Conservation (phyloP, 2,113 vertebrate species). For the Nesoenas mayeri region DNA sequence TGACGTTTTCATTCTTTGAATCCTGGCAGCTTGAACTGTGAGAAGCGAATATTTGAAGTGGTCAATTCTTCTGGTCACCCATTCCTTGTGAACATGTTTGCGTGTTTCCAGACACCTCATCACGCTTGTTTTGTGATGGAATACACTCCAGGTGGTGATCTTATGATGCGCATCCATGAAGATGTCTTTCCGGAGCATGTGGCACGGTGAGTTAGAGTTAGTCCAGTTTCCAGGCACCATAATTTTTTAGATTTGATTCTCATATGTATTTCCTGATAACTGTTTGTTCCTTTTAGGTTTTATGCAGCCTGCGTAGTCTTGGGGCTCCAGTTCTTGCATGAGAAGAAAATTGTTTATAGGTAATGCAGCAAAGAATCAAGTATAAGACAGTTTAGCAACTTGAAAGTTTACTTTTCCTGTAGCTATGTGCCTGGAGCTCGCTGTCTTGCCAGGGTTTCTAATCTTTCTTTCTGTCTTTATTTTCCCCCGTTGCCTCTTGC, state of each 20-base stretch:
- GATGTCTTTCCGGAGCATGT: conserved; percentile 86
- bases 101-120: conserved; percentile 92
- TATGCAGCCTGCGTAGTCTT: conserved; percentile 92
- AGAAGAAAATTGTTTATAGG: conserved; percentile 95
- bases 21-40: conserved; percentile 87
- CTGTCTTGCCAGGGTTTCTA: not conserved
- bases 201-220: conserved; percentile 78
- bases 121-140: conserved; percentile 96
- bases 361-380: conserved; percentile 50
- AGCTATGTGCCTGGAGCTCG: not conserved
- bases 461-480: conserved; percentile 17
- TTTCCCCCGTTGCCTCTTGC: not conserved
- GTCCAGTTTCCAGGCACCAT: not conserved
- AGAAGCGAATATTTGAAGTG: conserved; percentile 95
- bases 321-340: conserved; percentile 93
- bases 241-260: not conserved
- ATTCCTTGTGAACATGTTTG: conserved; percentile 92
- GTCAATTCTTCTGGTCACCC: conserved; percentile 87
- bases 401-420: not conserved
- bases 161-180: conserved; percentile 95
- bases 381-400: not conserved
- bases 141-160: conserved; percentile 91
- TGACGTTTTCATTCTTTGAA: not conserved
- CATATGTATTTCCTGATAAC: not conserved
- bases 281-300: conserved; percentile 79